Evolutionary conservation across 2,797 vertebrate species (phyloP), one percentile per base, ranked within the genome.

Genomic region (Ciconia nigra): DNA sequence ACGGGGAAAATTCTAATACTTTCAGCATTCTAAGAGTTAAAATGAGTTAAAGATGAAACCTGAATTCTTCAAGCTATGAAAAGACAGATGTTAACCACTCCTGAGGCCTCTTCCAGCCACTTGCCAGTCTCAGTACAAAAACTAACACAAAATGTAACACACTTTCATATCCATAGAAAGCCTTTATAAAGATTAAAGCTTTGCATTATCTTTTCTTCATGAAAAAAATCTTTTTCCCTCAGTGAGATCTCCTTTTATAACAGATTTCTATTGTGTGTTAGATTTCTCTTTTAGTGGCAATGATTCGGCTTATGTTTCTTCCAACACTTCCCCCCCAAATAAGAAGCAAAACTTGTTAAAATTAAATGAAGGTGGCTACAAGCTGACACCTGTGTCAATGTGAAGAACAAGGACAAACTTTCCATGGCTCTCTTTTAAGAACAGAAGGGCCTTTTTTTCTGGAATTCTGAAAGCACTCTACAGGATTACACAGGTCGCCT

Each of bases 21-120:
- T 87, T 62, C 54, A 72, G 21, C 17, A 79, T 77, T 83, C n/a
- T 79, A 89, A 77, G 59, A 77, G 81, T 87, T 95, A 85, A 71
- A 84, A 66, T 17, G 26, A 89, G 55, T 79, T 89, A 87, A 91
- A 96, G 41, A 77, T 63, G 22, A 94, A 96, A 90, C 39, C 28
- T 87, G 74, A 77, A 74, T 93, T 95, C 81, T 92, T 88, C 49
- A 77, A 70, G 44, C 83, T 90, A 28, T 77, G 83, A 91, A 91
- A 95, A 84, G 70, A 65, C 77, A 96, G 59, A 92, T 93, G 88
- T 87, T 96, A 96, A 95, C 94, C 80, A 93, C 87, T 94, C 93
- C 73, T n/a, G 81, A 87, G 80, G 93, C 86, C 59, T 94, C 33
- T 96, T 77, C 49, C 55, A 95, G 55, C 77, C 88, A 97, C 96